These are phyloP conservation scores for Argyrosomus regius DNA, from an alignment of 2,797 vertebrate species.

Conservation along the genomic window DNA sequence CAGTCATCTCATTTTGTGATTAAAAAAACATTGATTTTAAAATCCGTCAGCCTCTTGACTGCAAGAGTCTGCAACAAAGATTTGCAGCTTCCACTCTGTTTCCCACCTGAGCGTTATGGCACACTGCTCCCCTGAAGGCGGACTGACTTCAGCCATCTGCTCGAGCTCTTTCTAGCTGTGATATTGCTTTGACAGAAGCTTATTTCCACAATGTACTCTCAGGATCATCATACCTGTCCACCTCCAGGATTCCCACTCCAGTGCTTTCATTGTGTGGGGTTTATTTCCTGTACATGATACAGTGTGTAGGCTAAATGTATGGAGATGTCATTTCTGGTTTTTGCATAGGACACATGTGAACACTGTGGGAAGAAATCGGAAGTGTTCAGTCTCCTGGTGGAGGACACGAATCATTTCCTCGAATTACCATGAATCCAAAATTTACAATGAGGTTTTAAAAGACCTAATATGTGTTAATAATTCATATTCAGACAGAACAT, in stretches of 20 bases:
- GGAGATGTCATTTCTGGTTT: slow-evolving; percentile 70
- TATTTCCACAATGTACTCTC: slow-evolving; percentile 62
- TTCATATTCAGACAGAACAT: neutral
- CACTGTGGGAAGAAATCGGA: slow-evolving; percentile 19
- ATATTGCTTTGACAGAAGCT: slow-evolving; percentile 66
- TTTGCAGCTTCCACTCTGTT: slow-evolving; percentile 25
- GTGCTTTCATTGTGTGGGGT: slow-evolving; percentile 42
- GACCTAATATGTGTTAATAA: neutral
- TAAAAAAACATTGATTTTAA: slow-evolving; percentile 37
- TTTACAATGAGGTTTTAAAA: neutral
- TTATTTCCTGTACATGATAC: slow-evolving; percentile 53
- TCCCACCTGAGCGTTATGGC: slow-evolving; percentile 32
- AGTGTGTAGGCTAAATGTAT: slow-evolving; percentile 54
- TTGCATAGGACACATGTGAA: slow-evolving; percentile 27
- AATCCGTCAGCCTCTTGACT: slow-evolving; percentile 14
- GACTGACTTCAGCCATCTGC: slow-evolving; percentile 58
- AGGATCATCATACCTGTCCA: slow-evolving; percentile 69
- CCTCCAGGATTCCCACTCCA: slow-evolving; percentile 73
- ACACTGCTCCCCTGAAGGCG: slow-evolving; percentile 36
- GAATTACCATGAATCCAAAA: neutral
- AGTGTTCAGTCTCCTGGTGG: neutral
- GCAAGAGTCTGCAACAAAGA: slow-evolving; percentile 19
- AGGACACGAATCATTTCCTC: neutral
- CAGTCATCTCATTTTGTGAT: slow-evolving; percentile 34
- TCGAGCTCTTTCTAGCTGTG: slow-evolving; percentile 41